Evolutionary conservation across 2,113 vertebrate genomes (phyloP).

Genomic region (Numida meleagris): DNA sequence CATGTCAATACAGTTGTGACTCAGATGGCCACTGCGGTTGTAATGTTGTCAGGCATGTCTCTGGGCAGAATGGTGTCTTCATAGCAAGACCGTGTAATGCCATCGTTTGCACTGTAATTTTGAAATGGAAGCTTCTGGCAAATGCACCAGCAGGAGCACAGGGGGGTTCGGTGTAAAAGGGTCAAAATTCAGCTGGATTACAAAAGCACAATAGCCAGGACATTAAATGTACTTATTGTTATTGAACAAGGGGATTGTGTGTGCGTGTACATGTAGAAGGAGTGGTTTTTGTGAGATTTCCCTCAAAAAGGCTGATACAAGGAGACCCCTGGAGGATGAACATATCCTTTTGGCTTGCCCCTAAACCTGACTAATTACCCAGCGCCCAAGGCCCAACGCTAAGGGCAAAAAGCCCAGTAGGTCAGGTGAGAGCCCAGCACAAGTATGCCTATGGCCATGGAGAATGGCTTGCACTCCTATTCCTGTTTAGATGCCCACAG

Average conservation of each 20-base stretch:
- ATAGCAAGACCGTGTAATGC: not conserved
- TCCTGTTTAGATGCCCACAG: not conserved
- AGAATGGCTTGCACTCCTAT: not conserved
- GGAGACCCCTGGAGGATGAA: not conserved
- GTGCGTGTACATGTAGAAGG: not conserved
- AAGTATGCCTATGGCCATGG: not conserved
- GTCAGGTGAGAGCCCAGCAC: not conserved
- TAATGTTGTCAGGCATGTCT: not conserved
- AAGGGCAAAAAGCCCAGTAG: not conserved
- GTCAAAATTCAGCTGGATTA: not conserved
- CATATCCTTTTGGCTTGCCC: not conserved
- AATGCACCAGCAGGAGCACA: not conserved
- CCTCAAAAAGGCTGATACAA: not conserved
- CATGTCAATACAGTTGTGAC: constrained; percentile 4
- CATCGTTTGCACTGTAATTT: not conserved
- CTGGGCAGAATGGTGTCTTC: not conserved
- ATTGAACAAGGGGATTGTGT: not conserved
- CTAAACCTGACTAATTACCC: not conserved
- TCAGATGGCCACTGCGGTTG: not conserved
- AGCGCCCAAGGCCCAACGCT: not conserved
- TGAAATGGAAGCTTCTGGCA: not conserved
- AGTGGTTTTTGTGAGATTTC: not conserved
- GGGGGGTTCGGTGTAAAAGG: not conserved
- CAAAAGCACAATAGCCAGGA: not conserved
- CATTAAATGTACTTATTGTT: not conserved